Evolutionary conservation across 2,888 invertebrate species (phyloP).

Genomic region (Dione juno): DNA sequence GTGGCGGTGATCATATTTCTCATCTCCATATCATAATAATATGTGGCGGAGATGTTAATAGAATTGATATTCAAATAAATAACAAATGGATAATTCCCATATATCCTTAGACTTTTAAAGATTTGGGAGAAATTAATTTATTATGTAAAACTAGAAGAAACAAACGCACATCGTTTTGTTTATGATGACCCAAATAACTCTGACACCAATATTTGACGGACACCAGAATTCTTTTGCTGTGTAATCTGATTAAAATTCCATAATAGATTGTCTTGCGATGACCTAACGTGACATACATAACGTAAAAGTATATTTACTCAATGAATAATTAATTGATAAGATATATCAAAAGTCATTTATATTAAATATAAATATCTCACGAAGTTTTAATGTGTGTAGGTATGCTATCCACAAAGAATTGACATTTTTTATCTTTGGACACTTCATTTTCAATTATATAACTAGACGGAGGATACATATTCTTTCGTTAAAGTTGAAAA

Average conservation of each 20-base stretch:
- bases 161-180: constrained; percentile 59
- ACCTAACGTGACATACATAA: constrained; percentile 38
- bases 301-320: constrained; percentile 6
- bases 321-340: constrained; percentile 2
- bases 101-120: neutral
- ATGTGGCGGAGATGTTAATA: too few species aligned
- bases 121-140: neutral
- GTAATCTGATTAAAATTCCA: constrained; percentile 46
- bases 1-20: too few species aligned
- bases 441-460: neutral
- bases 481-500: neutral
- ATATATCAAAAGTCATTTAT: neutral
- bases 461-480: neutral
- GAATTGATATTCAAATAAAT: too few species aligned
- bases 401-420: neutral
- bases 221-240: constrained; percentile 49
- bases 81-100: neutral
- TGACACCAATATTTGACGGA: constrained; percentile 58
- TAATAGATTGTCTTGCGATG: constrained; percentile 36
- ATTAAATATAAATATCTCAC: constrained; percentile 12
- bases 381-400: neutral
- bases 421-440: neutral
- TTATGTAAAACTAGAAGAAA: constrained; percentile 52
- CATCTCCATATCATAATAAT: too few species aligned
- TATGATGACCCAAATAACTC: constrained; percentile 62